A percentile compares a stretch with the other conserved stretches of the same genome.
phyloP scores from a whole-genome alignment of 2,113 vertebrate genomes.

The Podocnemis expansa region DNA sequence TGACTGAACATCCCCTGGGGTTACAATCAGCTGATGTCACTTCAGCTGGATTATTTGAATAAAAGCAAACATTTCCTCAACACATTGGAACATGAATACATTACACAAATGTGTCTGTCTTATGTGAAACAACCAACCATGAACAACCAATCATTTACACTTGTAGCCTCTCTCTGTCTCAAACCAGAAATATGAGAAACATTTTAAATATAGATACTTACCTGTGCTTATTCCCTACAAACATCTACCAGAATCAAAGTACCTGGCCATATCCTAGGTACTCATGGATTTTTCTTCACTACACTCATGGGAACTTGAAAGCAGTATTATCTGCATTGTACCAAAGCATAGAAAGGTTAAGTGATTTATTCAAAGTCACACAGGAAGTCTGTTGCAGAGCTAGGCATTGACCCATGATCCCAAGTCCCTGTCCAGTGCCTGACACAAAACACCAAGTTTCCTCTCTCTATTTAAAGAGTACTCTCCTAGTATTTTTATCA shows the following conservation, averaged over 20 bases:
- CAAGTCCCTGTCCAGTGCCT: neutral
- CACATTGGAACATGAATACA: neutral
- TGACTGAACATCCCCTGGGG: neutral
- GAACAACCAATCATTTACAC: neutral
- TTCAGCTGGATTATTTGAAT: neutral
- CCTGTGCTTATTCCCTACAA: neutral
- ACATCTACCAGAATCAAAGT: neutral
- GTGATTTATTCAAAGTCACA: neutral
- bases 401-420: neutral
- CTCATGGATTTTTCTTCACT: neutral
- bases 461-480: neutral
- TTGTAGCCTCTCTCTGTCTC: neutral
- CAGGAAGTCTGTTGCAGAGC: neutral
- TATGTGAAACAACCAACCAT: neutral
- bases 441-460: neutral
- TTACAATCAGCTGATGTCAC: neutral
- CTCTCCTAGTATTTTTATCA: neutral
- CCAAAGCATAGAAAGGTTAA: neutral
- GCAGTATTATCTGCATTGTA: neutral
- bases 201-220: neutral
- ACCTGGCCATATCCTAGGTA: neutral
- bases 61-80: neutral
- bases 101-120: neutral
- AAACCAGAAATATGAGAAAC: neutral
- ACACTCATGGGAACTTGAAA: neutral